Conservation (phyloP, 2,888 invertebrate species). For the Antitype chi region DNA sequence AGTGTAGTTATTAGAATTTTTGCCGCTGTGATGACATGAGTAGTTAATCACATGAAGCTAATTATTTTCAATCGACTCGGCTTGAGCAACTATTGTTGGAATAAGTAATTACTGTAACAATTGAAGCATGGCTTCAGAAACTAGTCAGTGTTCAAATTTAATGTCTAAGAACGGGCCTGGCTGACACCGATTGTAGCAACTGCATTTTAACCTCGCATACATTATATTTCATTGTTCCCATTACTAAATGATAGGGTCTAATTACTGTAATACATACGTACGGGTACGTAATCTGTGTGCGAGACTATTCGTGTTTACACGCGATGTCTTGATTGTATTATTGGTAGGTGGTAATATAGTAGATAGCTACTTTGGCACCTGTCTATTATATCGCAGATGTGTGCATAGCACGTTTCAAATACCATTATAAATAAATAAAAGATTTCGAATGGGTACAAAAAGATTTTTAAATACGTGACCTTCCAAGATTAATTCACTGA, state of each 20-base stretch:
- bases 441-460: conserved; percentile 40
- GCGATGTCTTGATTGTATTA: conserved; percentile 73
- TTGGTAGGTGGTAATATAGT: conserved; percentile 4
- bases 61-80: conserved; percentile 51
- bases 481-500: conserved; percentile 40
- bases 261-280: conserved; percentile 77
- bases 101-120: conserved; percentile 62
- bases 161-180: conserved; percentile 69
- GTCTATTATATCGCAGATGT: conserved; percentile 22
- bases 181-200: conserved; percentile 79
- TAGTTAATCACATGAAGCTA: conserved; percentile 36
- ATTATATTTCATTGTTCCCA: conserved; percentile 85
- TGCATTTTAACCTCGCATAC: conserved; percentile 80
- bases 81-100: conserved; percentile 66
- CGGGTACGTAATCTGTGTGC: conserved; percentile 67
- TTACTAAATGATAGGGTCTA: conserved; percentile 87
- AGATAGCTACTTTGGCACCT: conserved; percentile 12
- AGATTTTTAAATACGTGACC: conserved; percentile 52
- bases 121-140: conserved; percentile 69
- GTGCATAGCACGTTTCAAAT: conserved; percentile 34
- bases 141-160: conserved; percentile 65
- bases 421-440: conserved; percentile 33
- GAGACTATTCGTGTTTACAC: conserved; percentile 74
- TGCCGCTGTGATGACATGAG: conserved; percentile 28
- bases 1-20: conserved; percentile 43